phyloP scores from a whole-genome alignment of 2,888 invertebrate species.

The Xestia c-nigrum region DNA sequence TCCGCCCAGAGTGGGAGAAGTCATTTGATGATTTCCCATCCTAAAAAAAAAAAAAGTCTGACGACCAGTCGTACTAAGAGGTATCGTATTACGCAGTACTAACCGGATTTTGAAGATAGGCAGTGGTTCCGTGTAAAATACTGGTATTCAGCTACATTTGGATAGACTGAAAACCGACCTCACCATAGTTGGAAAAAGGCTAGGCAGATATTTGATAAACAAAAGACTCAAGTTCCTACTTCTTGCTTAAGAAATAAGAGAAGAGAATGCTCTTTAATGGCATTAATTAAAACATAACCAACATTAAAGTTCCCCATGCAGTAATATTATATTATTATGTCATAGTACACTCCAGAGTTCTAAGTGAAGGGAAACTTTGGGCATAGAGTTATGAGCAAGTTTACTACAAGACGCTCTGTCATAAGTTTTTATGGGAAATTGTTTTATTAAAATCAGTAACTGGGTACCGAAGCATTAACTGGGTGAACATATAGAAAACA shows the following conservation, averaged over 20 bases:
- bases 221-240: not conserved
- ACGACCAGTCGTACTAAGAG: not conserved
- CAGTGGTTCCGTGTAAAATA: too few species aligned
- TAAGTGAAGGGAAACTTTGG: slow-evolving; percentile 40
- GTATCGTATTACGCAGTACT: not conserved
- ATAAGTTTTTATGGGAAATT: slow-evolving; percentile 13
- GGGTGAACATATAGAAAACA: too few species aligned
- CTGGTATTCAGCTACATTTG: too few species aligned
- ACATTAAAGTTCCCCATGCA: slow-evolving; percentile 13
- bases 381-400: slow-evolving; percentile 24
- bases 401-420: slow-evolving; percentile 15
- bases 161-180: not conserved
- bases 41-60: too few species aligned
- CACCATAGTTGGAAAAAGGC: not conserved
- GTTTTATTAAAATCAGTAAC: not conserved
- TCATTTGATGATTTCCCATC: too few species aligned
- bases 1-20: too few species aligned
- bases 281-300: slow-evolving; percentile 9
- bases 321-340: slow-evolving; percentile 18
- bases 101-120: too few species aligned
- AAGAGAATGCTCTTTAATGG: not conserved
- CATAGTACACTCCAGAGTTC: not conserved
- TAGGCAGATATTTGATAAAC: not conserved
- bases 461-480: too few species aligned
- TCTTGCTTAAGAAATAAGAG: not conserved